phyloP scores from a whole-genome alignment of 2,888 invertebrate genomes.

The Catotricha subobsoleta region DNA sequence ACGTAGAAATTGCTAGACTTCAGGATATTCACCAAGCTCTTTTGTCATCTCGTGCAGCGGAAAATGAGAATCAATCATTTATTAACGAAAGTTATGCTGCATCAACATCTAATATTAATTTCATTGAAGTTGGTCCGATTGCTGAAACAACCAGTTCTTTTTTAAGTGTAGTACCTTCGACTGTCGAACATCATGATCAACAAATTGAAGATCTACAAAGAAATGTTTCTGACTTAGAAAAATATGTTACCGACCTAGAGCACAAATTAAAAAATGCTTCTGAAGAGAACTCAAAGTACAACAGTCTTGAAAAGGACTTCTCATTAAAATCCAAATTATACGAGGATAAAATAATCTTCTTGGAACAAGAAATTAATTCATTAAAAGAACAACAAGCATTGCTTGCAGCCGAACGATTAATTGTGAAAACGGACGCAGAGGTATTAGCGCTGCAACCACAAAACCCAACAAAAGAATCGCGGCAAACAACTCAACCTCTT shows the following conservation, averaged over 20 bases:
- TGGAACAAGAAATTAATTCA: neutral
- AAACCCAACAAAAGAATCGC: neutral
- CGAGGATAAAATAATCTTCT: neutral
- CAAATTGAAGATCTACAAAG: constrained; percentile 26
- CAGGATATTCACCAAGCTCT: neutral
- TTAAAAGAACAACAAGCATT: neutral
- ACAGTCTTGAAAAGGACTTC: neutral
- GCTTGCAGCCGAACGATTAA: neutral
- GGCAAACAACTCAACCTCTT: neutral
- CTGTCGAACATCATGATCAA: constrained; percentile 19
- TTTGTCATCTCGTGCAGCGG: neutral
- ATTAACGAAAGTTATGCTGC: constrained; percentile 1
- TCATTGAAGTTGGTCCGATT: neutral
- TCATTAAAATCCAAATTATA: neutral
- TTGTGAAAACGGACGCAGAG: neutral
- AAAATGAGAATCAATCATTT: neutral
- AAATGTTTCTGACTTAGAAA: constrained; percentile 27
- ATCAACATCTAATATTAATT: neutral
- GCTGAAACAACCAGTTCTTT: constrained; percentile 12
- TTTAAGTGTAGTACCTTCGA: too few relatives aligned
- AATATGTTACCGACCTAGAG: constrained; percentile 26
- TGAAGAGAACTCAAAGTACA: constrained; percentile 1
- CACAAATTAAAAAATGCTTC: constrained; percentile 21
- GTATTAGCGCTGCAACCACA: neutral
- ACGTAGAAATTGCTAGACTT: neutral